Evolutionary conservation across 2,797 vertebrate species (phyloP).

Genomic region (Psittacula echo): DNA sequence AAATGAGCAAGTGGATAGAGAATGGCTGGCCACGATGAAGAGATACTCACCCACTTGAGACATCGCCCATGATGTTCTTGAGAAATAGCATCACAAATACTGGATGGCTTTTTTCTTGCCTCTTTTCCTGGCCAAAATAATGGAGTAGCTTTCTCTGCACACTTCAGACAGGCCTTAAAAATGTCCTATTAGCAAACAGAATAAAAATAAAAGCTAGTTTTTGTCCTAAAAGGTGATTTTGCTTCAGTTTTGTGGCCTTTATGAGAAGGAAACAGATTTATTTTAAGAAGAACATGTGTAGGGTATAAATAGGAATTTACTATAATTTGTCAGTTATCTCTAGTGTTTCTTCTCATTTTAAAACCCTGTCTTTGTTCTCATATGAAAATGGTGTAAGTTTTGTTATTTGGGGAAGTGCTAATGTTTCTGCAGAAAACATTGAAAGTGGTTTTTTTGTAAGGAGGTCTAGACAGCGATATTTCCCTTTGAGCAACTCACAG

Average conservation of each 20-base stretch:
- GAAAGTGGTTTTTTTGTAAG: neutral
- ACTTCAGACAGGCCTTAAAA: neutral
- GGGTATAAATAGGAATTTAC: neutral
- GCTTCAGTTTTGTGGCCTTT: neutral
- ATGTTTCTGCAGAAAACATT: neutral
- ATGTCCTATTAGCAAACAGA: neutral
- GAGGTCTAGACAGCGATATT: slow-evolving; percentile 15
- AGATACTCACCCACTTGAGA: neutral
- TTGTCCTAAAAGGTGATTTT: neutral
- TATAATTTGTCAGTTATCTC: neutral
- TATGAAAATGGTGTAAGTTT: neutral
- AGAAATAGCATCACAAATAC: neutral
- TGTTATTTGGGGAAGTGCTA: neutral
- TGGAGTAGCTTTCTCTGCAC: neutral
- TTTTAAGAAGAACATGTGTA: neutral
- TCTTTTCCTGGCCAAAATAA: neutral
- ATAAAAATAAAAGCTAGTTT: neutral
- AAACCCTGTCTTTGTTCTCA: neutral
- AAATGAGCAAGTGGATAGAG: neutral
- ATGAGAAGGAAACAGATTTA: neutral
- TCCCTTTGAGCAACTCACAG: neutral
- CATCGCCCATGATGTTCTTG: neutral
- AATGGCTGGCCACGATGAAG: neutral
- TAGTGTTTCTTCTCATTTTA: neutral
- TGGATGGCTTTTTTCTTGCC: rapidly evolving